Evolutionary conservation across 2,113 vertebrate species (phyloP), one percentile per base, ranked within the genome.

Genomic region (Pelecanus crispus): DNA sequence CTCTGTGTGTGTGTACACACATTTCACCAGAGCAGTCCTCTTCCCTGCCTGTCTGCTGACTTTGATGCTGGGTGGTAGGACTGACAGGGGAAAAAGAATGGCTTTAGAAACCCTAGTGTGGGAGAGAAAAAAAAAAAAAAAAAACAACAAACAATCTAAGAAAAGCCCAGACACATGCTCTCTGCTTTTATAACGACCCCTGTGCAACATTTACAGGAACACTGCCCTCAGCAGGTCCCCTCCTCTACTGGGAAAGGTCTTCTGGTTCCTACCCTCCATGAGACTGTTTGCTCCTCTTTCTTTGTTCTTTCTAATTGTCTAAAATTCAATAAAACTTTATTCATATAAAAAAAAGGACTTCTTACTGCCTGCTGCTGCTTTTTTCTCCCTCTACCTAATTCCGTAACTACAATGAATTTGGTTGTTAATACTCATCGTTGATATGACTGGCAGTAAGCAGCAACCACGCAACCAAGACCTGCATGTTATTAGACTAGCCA

Each of bases 271-370:
- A 92, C 81, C 75, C 65, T 96, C 88, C 94, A 92, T 95, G 62
- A 96, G 96, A 97, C 95, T 97, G 95, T 97, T 97, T 68, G 91
- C 97, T 98, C 97, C 92, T 95, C 97, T 97, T 98, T 98, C 97
- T 98, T 98, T 98, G 97, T 98, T 98, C 98, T 98, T 98, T 98
- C 97, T 98, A 98, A 98, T 98, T 95, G 97, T 97, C 96, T 98
- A 97, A 98, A 98, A 98, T 96, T 97, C 97, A 98, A 98, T 98
- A 98, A 98, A 98, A 97, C 45, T 98, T 98, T 98, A 98, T 98
- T 98, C 98, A 96, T 98, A 97, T 97, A 98, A 98, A 96, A 97
- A 93, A 86, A 93, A 87, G 31, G 62, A 79, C 58, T 90, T 81
- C 32, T 88, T 92, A 73, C 68, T 93, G 70, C 61, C 81, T 92